A percentile compares a stretch with the other conserved stretches of the same genome.
Conservation (phyloP, 2,113 vertebrate genomes). For the Pelecanus crispus region DNA sequence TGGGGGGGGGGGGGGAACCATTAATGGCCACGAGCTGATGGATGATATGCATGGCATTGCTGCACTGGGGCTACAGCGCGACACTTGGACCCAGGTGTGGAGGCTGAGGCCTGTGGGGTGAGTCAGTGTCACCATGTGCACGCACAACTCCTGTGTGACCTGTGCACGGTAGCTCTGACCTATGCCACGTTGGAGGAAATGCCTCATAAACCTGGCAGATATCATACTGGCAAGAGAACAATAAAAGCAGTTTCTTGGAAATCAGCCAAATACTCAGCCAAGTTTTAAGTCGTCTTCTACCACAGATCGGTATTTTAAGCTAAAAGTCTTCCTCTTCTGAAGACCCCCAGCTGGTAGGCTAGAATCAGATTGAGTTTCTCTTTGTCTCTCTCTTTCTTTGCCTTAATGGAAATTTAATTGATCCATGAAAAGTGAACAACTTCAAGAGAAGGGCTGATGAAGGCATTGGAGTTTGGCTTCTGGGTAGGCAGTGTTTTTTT, state of each 20-base stretch:
- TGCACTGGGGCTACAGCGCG: rapidly evolving
- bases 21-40: rapidly evolving
- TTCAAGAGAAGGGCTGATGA: neutral
- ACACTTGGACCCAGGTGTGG: neutral
- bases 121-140: neutral
- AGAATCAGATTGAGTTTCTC: neutral
- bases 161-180: neutral
- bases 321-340: neutral
- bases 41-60: neutral
- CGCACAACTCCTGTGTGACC: neutral
- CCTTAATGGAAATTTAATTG: neutral
- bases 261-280: neutral
- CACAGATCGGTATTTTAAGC: neutral
- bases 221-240: neutral
- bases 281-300: neutral
- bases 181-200: neutral
- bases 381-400: neutral
- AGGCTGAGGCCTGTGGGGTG: neutral
- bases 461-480: neutral
- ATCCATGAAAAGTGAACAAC: neutral
- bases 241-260: neutral
- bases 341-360: neutral
- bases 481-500: neutral
- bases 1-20: rapidly evolving
- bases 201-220: neutral